phyloP scores from a whole-genome alignment of 2,797 vertebrate species.

The Peromyscus aztecus region DNA sequence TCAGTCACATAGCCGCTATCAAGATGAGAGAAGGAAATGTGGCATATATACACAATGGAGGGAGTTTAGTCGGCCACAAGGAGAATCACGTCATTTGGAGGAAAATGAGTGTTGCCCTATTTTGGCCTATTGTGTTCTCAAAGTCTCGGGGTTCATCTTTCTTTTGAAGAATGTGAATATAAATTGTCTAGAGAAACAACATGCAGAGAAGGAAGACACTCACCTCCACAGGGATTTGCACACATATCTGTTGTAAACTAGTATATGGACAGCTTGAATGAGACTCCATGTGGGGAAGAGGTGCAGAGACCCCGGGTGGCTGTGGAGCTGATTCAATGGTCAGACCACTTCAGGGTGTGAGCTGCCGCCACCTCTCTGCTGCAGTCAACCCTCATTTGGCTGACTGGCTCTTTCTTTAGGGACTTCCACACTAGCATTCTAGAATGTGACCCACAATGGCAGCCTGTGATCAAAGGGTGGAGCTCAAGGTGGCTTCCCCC shows the following conservation, averaged over 20 bases:
- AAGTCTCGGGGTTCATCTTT: background rate
- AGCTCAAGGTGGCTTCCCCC: background rate
- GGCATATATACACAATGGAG: background rate
- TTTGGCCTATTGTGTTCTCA: background rate
- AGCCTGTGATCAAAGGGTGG: background rate
- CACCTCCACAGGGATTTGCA: background rate
- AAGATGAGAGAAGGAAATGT: background rate
- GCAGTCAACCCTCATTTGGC: background rate
- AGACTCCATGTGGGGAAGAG: conserved; percentile 23
- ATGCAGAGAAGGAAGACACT: conserved; percentile 40
- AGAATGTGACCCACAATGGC: conserved; percentile 73
- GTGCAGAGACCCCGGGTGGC: conserved; percentile 7
- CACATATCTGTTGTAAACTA: background rate
- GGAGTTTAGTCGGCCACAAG: background rate
- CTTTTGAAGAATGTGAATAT: conserved; percentile 36
- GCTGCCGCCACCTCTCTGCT: background rate
- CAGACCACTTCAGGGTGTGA: background rate
- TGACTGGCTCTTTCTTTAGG: conserved; percentile 36
- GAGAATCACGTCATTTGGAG: background rate
- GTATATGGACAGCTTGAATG: background rate
- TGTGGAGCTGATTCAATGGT: background rate
- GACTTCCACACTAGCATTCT: conserved; percentile 52
- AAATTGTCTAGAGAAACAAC: background rate
- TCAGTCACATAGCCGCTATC: background rate
- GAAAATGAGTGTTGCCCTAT: background rate